Evolutionary conservation across 1,140 invertebrate genomes (phyloP).

Genomic region (Brachionus angularis): DNA sequence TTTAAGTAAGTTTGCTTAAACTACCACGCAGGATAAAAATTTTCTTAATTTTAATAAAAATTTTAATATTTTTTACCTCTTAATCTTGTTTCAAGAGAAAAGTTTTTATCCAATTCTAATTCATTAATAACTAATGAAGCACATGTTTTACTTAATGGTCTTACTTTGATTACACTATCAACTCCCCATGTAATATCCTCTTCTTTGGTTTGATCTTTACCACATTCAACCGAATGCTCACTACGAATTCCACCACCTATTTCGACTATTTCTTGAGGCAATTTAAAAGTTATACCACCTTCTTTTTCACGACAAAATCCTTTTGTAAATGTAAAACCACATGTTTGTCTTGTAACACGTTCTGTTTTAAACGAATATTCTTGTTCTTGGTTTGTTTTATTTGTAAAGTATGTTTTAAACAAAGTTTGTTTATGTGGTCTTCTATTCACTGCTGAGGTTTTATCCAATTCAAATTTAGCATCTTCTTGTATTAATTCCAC

Average conservation of each 20-base stretch:
- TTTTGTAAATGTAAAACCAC: constrained; percentile 55
- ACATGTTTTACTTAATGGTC: constrained; percentile 52
- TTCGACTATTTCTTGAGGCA: constrained; percentile 59
- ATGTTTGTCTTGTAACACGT: constrained; percentile 56
- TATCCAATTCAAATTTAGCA: not conserved
- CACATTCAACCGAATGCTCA: constrained; percentile 58
- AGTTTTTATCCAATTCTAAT: constrained; percentile 20
- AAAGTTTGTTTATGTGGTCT: constrained; percentile 50
- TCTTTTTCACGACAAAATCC: constrained; percentile 59
- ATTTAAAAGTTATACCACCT: constrained; percentile 58
- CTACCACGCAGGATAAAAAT: too few species aligned
- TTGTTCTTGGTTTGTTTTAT: constrained; percentile 58
- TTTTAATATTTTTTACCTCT: too few species aligned
- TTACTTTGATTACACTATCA: constrained; percentile 58
- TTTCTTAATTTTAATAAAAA: too few species aligned
- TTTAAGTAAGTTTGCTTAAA: not conserved
- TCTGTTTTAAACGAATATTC: constrained; percentile 61
- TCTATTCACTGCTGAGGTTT: constrained; percentile 45
- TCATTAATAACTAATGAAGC: constrained; percentile 54
- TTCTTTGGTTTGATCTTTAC: constrained; percentile 56
- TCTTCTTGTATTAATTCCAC: constrained; percentile 53
- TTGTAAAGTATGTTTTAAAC: constrained; percentile 60
- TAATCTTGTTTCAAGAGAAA: constrained; percentile 16
- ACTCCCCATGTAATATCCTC: constrained; percentile 59
- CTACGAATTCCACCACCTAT: constrained; percentile 60